Base-by-base conservation (phyloP, 2,888 invertebrate genomes). In the Phaonia tiefii region DNA sequence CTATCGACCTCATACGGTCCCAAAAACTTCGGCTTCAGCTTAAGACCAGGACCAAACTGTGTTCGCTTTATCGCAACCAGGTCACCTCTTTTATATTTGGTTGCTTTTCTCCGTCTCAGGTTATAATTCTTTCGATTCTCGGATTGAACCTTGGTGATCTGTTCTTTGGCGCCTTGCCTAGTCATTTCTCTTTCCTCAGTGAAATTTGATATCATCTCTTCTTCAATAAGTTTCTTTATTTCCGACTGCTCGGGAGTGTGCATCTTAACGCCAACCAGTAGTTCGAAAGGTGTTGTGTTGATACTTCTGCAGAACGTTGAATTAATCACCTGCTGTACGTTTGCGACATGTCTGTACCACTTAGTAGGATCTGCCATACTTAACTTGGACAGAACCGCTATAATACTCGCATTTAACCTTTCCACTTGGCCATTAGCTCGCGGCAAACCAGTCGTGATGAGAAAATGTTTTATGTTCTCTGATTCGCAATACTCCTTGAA, bases 401-500 rank as follows among this genome's bases (percentile, higher is more conserved):
- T 67, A 1, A 83, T 79, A 1, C 1, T n/a, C n/a, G n/a, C n/a
- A n/a, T n/a, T n/a, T n/a, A n/a, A n/a, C n/a, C n/a, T n/a, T n/a
- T n/a, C n/a, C n/a, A n/a, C n/a, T n/a, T n/a, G n/a, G n/a, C n/a
- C n/a, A n/a, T n/a, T n/a, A n/a, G n/a, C n/a, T n/a, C 81, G 20
- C 10, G 81, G 81, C 15, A 83, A 20, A 58, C 75, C 78, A 25
- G 77, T 83, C 11, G 81, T 81, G 15, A 80, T 77, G 37, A 73
- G 71, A n/a, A 25, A 26, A 5, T 75, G 74, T 31, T 71, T 58
- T 11, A 80, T 78, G 0, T 82, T 81, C 73, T 90, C 87, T 1
- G 84, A 84, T 15, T 84, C 39, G 79, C 89, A 89, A 76, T 89
- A 90, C 0, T 86, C 78, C 75, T 83, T 25, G 88, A 91, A 85